Conservation (phyloP, 2,113 vertebrate species). For the Recurvirostra avosetta region DNA sequence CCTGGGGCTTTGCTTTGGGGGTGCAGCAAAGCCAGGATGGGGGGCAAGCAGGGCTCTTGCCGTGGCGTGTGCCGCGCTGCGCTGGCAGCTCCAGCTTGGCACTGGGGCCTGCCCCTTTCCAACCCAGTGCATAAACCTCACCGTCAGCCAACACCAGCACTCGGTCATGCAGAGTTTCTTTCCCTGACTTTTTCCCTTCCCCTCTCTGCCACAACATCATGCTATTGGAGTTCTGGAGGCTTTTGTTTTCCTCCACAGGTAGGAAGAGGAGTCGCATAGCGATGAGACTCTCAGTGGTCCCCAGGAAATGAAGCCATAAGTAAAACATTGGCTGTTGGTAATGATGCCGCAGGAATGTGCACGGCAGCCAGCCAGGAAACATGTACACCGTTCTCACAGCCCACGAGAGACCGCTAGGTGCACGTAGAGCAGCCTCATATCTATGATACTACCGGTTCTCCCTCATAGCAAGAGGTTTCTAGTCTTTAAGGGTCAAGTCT, state of each 20-base stretch:
- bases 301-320: not conserved
- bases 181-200: not conserved
- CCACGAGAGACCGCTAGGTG: not conserved
- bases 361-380: not conserved
- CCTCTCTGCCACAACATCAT: not conserved
- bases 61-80: fast-evolving
- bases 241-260: not conserved
- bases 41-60: not conserved
- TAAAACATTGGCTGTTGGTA: not conserved
- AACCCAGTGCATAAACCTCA: not conserved
- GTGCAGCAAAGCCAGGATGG: not conserved
- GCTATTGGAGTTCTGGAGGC: not conserved
- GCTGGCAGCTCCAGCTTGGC: not conserved
- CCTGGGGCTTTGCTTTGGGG: not conserved
- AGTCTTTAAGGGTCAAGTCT: not conserved
- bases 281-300: not conserved
- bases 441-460: not conserved
- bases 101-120: not conserved
- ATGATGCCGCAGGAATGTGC: fast-evolving
- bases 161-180: not conserved
- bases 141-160: not conserved
- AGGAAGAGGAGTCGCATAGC: not conserved
- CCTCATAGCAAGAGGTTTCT: fast-evolving
- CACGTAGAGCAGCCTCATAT: not conserved
- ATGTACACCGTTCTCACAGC: not conserved